Base-by-base conservation (phyloP, 2,888 invertebrate genomes). In the Amblyjoppa proteus region DNA sequence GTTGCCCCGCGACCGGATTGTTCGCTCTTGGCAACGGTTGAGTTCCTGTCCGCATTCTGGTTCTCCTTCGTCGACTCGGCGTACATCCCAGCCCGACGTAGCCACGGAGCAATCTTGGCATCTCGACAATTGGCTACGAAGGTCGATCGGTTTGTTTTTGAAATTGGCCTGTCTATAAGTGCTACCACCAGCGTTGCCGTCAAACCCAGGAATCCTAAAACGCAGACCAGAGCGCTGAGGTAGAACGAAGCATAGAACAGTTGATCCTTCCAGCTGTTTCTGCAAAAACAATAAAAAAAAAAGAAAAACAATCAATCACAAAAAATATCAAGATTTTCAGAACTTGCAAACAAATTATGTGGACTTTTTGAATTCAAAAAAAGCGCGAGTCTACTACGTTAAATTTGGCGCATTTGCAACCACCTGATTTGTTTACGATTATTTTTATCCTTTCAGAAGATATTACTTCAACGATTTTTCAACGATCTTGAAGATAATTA, bases 11-110 rank as follows among this genome's bases (percentile, higher is more conserved):
- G 58, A 87, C 70, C 56, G 88, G 41, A 69, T 68, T 85, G 86
- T 41, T 89, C 76, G 85, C 87, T 77, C 88, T 89, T 64, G 88
- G 83, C 69, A 84, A 91, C 34, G 84, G 86, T 89, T 88, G 89
- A 83, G 87, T 91, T 89, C 89, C 89, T 85, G 88, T 90, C 88
- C 87, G 90, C 89, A 88, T 89, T 90, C 89, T 91, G 89, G 88
- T 91, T 92, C 89, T 90, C 87, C 89, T 92, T 90, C 89, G 90
- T 88, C 90, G 91, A 91, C 83, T 91, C 90, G 88, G 91, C 90
- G 89, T 92, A 91, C 90, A 92, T 90, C 89, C 91, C 79, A 90
- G 91, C 89, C 90, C 92, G 81, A 88, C 90, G 90, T 90, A 91
- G 56, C 92, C 92, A 91, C 90, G 88, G 74, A 89, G 85, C 73